Conservation (phyloP, 37 sponge, comb jelly and placozoan genomes). For the Geodia barretti region DNA sequence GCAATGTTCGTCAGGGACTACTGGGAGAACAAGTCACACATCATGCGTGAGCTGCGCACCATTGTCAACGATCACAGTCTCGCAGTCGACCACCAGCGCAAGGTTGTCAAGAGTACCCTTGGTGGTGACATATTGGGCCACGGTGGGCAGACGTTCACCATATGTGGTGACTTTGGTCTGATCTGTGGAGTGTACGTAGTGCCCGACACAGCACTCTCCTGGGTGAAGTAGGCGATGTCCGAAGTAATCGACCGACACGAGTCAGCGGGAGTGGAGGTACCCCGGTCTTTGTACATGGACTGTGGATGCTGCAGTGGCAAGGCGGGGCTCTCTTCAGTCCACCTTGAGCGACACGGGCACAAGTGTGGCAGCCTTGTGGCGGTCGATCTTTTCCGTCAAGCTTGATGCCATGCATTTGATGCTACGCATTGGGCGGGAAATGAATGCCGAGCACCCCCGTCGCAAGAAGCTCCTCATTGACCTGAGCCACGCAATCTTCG, state of each 20-base stretch:
- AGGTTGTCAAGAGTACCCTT: neutral
- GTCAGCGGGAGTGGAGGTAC: neutral
- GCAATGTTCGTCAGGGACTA: constrained; percentile 38
- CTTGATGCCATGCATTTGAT: constrained; percentile 37
- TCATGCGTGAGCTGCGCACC: constrained; percentile 31
- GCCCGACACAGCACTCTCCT: constrained; percentile 35
- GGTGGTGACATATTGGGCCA: constrained; percentile 38
- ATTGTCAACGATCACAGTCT: constrained; percentile 22
- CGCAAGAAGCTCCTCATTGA: constrained; percentile 28
- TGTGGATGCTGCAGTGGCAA: constrained; percentile 32
- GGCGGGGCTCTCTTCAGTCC: neutral
- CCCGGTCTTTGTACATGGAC: constrained; percentile 15
- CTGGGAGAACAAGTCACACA: constrained; percentile 37
- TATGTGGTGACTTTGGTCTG: constrained; percentile 39
- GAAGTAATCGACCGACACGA: constrained; percentile 30
- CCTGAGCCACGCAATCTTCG: constrained; percentile 26
- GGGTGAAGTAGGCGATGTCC: constrained; percentile 29
- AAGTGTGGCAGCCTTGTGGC: constrained; percentile 6
- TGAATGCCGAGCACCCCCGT: constrained; percentile 22
- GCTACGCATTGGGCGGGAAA: constrained; percentile 11
- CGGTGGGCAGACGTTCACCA: constrained; percentile 53
- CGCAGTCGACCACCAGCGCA: constrained; percentile 20
- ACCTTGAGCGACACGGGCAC: constrained; percentile 1
- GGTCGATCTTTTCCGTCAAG: constrained; percentile 16
- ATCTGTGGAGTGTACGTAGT: constrained; percentile 31